A percentile compares a stretch with the other conserved stretches of the same genome.
These are phyloP conservation scores for Antennarius maculatus DNA, from an alignment of 2,797 vertebrate genomes.

Conservation along the genomic window DNA sequence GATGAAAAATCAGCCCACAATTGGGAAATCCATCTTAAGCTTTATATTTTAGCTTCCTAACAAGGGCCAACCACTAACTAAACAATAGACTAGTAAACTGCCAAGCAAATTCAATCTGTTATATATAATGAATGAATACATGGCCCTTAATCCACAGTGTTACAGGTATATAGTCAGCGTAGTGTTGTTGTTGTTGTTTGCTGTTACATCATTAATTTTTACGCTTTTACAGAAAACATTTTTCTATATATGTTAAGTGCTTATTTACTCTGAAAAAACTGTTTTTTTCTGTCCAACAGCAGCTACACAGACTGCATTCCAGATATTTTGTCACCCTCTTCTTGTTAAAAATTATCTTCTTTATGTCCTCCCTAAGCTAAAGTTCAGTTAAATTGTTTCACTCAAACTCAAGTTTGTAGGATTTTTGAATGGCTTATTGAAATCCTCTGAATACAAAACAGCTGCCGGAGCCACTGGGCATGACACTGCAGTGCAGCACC, in stretches of 20 bases:
- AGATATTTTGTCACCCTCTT: background rate
- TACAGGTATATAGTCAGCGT: too few relatives aligned
- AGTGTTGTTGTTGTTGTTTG: too few relatives aligned
- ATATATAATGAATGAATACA: too few relatives aligned
- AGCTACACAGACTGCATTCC: slow-evolving; percentile 1
- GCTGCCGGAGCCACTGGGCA: slow-evolving; percentile 6
- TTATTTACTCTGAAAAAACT: background rate
- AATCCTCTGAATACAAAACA: slow-evolving; percentile 36
- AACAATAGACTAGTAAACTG: too few relatives aligned
- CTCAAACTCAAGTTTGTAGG: slow-evolving; percentile 36
- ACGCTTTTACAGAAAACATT: background rate
- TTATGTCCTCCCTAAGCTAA: slow-evolving; percentile 33
- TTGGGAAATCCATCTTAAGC: too few relatives aligned
- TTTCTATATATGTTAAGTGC: background rate
- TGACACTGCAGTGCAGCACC: slow-evolving; percentile 1
- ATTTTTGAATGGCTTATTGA: slow-evolving; percentile 36
- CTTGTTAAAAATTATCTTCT: slow-evolving; percentile 25
- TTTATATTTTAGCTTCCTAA: too few relatives aligned
- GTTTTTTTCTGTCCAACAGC: background rate
- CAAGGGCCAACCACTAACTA: too few relatives aligned
- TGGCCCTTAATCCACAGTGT: too few relatives aligned
- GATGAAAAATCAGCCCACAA: too few relatives aligned
- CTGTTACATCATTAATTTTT: too few relatives aligned
- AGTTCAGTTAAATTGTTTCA: slow-evolving; percentile 35
- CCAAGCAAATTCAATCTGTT: too few relatives aligned